Evolutionary conservation across 2,113 vertebrate species (phyloP).

Genomic region (Colossoma macropomum): DNA sequence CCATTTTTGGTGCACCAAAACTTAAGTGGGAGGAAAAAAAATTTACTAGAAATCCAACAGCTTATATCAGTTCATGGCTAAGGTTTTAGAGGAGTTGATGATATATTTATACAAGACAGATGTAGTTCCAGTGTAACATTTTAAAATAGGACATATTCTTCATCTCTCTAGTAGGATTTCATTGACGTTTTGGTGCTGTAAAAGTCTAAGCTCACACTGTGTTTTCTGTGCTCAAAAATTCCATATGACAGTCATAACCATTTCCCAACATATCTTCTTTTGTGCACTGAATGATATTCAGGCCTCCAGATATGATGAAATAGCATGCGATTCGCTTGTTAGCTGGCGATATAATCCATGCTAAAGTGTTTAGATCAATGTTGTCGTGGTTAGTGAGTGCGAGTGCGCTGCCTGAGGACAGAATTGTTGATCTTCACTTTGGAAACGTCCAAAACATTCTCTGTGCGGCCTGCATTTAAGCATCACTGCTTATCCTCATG

Average conservation of each 20-base stretch:
- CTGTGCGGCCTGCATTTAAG: slow-evolving; percentile 68
- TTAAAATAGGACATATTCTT: slow-evolving; percentile 29
- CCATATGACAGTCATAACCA: slow-evolving; percentile 27
- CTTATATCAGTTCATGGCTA: slow-evolving; percentile 12
- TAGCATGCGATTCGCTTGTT: slow-evolving; percentile 2
- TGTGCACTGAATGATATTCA: neutral
- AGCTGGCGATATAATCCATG: slow-evolving; percentile 80
- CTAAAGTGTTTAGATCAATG: slow-evolving; percentile 82
- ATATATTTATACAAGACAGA: slow-evolving; percentile 38
- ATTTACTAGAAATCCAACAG: neutral
- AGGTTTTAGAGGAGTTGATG: slow-evolving; percentile 41
- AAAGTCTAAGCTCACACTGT: neutral
- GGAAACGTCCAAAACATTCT: slow-evolving; percentile 53
- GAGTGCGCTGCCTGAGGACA: slow-evolving; percentile 66
- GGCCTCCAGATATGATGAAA: slow-evolving; percentile 11
- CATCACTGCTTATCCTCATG: slow-evolving; percentile 68
- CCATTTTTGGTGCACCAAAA: slow-evolving; percentile 10
- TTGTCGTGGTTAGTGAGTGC: slow-evolving; percentile 69
- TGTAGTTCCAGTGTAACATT: slow-evolving; percentile 18
- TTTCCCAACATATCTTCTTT: slow-evolving; percentile 18
- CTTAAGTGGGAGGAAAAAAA: neutral
- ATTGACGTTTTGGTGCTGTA: slow-evolving; percentile 2
- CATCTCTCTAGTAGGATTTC: slow-evolving; percentile 39
- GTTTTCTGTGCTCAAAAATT: slow-evolving; percentile 30
- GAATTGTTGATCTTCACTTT: slow-evolving; percentile 68